Conservation (phyloP, 1,140 invertebrate genomes). For the Heliothis subflexa region DNA sequence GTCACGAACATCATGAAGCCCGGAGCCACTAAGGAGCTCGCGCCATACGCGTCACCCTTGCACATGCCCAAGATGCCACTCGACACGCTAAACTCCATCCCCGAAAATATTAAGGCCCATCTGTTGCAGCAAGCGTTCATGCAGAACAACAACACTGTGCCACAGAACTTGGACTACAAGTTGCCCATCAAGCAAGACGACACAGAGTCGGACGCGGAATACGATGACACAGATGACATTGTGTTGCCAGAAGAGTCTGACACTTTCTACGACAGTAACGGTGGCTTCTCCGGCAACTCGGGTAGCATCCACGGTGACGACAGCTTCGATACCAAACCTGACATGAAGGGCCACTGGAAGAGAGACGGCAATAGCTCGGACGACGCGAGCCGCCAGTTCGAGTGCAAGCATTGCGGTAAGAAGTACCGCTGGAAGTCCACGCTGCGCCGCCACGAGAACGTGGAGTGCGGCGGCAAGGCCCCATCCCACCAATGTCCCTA, state of each 20-base stretch:
- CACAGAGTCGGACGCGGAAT: slow-evolving; percentile 74
- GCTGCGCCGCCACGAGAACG: slow-evolving; percentile 92
- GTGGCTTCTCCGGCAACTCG: slow-evolving; percentile 35
- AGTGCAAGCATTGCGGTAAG: slow-evolving; percentile 93
- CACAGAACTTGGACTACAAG: slow-evolving; percentile 46
- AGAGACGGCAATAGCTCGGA: slow-evolving; percentile 71
- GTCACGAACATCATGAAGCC: slow-evolving; percentile 61
- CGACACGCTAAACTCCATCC: slow-evolving; percentile 50
- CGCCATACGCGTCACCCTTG: slow-evolving; percentile 35
- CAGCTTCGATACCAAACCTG: slow-evolving; percentile 82
- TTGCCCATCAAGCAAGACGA: slow-evolving; percentile 66
- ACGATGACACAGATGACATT: slow-evolving; percentile 85
- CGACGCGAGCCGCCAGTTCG: slow-evolving; percentile 90
- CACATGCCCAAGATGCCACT: slow-evolving; percentile 54
- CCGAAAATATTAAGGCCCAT: slow-evolving; percentile 69
- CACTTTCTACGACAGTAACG: slow-evolving; percentile 61
- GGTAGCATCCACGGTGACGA: slow-evolving; percentile 71
- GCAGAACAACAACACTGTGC: slow-evolving; percentile 76
- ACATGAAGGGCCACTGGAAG: slow-evolving; percentile 52
- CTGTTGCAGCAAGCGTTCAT: slow-evolving; percentile 76
- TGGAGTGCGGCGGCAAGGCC: slow-evolving; percentile 95
- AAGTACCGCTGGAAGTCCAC: slow-evolving; percentile 94
- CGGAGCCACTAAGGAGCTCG: slow-evolving; percentile 49
- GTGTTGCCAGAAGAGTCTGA: slow-evolving; percentile 80
- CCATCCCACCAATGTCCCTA: slow-evolving; percentile 93